Evolutionary conservation across 1,140 invertebrate genomes (phyloP).

Genomic region (Pseudoatta argentina): DNA sequence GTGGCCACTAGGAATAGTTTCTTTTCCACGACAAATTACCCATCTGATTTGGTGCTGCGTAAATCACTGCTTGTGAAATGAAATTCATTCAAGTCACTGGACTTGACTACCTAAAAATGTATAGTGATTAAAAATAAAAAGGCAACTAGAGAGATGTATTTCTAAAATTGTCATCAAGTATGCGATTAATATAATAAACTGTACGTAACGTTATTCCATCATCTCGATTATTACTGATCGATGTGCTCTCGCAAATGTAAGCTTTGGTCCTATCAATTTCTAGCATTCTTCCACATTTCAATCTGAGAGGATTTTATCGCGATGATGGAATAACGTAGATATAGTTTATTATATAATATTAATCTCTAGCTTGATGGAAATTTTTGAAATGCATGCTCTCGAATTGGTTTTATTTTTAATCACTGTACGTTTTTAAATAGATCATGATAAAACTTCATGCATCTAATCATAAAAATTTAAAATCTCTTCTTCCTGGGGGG

Average conservation of each 20-base stretch:
- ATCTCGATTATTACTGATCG: not conserved
- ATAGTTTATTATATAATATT: no score
- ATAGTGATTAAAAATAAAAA: not conserved
- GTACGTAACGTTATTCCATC: not conserved
- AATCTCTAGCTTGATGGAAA: no score
- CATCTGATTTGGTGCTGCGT: constrained; percentile 34
- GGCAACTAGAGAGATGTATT: no score
- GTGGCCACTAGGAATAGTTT: constrained; percentile 46
- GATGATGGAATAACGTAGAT: no score
- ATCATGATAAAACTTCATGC: constrained; percentile 24
- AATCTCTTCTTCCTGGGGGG: not conserved
- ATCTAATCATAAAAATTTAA: constrained; percentile 11
- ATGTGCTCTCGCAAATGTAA: not conserved
- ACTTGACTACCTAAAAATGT: not conserved
- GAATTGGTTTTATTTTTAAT: no score
- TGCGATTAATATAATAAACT: no score
- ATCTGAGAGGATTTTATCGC: constrained; percentile 38
- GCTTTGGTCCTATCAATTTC: constrained; percentile 4
- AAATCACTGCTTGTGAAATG: constrained; percentile 25
- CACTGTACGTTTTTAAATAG: no score
- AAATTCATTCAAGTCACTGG: not conserved
- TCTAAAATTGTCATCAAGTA: no score
- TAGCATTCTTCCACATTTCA: not conserved
- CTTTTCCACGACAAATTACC: constrained; percentile 31
- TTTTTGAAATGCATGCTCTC: no score